Percentiles rank a stretch among this genome's conserved stretches.
phyloP scores from a whole-genome alignment of 2,113 vertebrate genomes.

The Nymphicus hollandicus region DNA sequence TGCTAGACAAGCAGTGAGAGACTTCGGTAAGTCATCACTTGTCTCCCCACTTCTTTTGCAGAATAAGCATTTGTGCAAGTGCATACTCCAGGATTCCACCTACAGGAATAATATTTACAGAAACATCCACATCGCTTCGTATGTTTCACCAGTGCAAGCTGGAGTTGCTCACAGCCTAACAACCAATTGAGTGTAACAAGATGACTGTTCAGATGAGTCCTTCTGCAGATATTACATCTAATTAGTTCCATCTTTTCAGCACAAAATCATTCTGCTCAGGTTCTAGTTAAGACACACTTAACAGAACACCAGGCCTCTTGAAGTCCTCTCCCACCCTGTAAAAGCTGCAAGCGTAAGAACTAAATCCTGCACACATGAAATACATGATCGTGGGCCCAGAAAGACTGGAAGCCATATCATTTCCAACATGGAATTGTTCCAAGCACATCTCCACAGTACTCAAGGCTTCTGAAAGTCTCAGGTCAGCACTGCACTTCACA shows the following conservation, averaged over 20 bases:
- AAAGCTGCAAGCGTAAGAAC: not conserved
- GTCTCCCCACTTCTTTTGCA: not conserved
- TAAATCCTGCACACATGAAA: not conserved
- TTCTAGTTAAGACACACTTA: not conserved
- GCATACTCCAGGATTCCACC: not conserved
- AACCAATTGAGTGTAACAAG: not conserved
- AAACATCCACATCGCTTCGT: not conserved
- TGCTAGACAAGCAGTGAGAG: not conserved
- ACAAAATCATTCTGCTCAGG: not conserved
- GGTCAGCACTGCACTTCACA: not conserved
- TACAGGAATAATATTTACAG: not conserved
- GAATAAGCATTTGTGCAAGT: not conserved
- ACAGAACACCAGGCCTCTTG: not conserved
- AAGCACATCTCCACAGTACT: not conserved
- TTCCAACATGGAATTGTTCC: not conserved
- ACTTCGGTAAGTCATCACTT: not conserved
- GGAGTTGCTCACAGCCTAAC: not conserved
- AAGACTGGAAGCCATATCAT: not conserved
- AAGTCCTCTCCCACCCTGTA: not conserved
- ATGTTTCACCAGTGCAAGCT: not conserved
- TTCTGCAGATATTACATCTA: not conserved
- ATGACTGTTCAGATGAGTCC: not conserved
- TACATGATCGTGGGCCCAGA: not conserved
- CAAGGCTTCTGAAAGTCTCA: not conserved
- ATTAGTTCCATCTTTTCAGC: not conserved